phyloP scores from a whole-genome alignment of 2,113 vertebrate genomes.

The Hippocampus mohnikei region DNA sequence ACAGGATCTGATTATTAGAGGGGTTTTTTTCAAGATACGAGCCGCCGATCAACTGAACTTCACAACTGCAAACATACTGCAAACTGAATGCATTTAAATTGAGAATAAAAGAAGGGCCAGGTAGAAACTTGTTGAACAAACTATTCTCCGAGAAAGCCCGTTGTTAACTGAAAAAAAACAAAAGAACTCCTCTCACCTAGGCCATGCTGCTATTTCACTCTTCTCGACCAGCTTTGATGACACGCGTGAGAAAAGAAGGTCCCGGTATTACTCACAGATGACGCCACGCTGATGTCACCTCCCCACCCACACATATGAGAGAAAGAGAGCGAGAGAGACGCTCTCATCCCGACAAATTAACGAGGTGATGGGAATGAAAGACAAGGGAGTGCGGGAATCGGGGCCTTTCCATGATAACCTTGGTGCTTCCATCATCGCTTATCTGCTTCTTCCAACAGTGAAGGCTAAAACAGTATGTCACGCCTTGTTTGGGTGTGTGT shows the following conservation, averaged over 20 bases:
- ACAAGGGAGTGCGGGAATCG: slow-evolving; percentile 18
- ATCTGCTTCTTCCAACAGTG: slow-evolving; percentile 13
- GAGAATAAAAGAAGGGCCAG: too few species aligned
- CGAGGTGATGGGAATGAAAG: not conserved
- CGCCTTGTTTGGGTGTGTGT: slow-evolving; percentile 20
- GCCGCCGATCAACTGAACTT: too few species aligned
- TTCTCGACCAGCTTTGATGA: slow-evolving; percentile 44
- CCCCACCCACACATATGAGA: not conserved
- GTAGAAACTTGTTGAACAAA: too few species aligned
- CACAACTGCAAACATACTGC: too few species aligned
- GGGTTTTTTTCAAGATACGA: too few species aligned
- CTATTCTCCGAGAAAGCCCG: too few species aligned
- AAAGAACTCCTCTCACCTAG: too few species aligned
- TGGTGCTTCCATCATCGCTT: slow-evolving; percentile 4
- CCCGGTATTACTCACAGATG: slow-evolving; percentile 34
- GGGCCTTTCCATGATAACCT: slow-evolving; percentile 18
- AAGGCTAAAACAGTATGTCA: slow-evolving; percentile 34
- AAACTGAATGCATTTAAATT: too few species aligned
- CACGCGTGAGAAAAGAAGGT: slow-evolving; percentile 29
- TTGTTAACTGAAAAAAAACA: not conserved
- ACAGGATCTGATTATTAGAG: too few species aligned
- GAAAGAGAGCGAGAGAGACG: not conserved
- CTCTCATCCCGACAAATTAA: slow-evolving; percentile 27
- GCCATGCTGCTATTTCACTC: too few species aligned
- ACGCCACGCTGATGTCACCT: slow-evolving; percentile 49